Evolutionary conservation across 2,888 invertebrate genomes (phyloP).

Genomic region (Dendrolimus pini): DNA sequence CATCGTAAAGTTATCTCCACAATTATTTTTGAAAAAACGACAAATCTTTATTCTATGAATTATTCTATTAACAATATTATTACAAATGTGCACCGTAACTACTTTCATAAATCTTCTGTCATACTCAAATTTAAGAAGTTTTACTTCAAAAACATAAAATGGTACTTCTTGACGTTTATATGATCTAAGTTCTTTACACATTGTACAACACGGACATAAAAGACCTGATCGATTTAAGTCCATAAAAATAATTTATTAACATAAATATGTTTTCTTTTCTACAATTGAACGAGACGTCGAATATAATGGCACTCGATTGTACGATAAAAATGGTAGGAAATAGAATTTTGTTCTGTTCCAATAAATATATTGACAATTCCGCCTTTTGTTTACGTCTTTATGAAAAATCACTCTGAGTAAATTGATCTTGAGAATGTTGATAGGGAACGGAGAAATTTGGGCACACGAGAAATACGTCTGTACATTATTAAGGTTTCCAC

Average conservation of each 20-base stretch:
- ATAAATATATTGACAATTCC: constrained; percentile 21
- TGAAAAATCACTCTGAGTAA: constrained; percentile 7
- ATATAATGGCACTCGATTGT: constrained; percentile 18
- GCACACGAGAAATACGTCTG: no score
- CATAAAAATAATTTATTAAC: background rate
- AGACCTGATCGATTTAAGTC: background rate
- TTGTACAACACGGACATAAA: background rate
- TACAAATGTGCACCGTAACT: no score
- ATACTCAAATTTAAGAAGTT: no score
- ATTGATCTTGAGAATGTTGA: background rate
- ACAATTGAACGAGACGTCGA: constrained; percentile 18
- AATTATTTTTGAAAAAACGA: no score
- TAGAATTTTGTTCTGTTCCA: constrained; percentile 25
- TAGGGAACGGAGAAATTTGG: background rate
- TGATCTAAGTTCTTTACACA: no score
- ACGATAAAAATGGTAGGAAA: constrained; percentile 24
- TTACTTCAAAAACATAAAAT: no score
- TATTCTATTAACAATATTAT: no score
- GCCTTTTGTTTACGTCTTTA: constrained; percentile 16
- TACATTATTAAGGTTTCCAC: no score
- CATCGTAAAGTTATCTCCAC: no score
- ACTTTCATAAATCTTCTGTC: no score
- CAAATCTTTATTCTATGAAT: no score
- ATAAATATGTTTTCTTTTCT: background rate
- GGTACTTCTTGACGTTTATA: no score